These are phyloP conservation scores for Gambusia yucatana DNA, from an alignment of 2,797 vertebrate species.

Conservation along the genomic window DNA sequence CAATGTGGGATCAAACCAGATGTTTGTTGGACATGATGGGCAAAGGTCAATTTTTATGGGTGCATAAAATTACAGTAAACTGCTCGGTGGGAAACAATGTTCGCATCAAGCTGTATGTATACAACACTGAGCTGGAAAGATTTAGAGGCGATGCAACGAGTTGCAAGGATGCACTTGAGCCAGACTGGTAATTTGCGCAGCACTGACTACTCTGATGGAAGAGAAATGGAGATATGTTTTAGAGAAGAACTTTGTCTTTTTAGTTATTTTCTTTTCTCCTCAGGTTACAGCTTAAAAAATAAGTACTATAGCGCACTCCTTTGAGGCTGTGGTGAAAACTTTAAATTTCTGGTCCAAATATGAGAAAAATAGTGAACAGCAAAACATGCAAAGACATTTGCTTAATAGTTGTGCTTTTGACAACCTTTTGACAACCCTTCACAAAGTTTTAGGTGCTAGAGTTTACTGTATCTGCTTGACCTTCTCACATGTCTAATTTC, in stretches of 20 bases:
- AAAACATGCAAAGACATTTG: neutral
- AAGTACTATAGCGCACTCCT: neutral
- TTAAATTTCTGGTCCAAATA: neutral
- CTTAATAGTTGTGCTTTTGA: constrained; percentile 41
- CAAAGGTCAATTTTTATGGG: too few species aligned
- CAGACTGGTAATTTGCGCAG: too few species aligned
- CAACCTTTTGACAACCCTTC: constrained; percentile 25
- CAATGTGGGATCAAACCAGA: too few species aligned
- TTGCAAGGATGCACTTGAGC: too few species aligned
- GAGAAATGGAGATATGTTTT: neutral
- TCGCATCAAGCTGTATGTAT: too few species aligned
- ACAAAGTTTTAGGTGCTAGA: constrained; percentile 22
- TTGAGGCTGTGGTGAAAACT: neutral
- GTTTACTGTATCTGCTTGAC: constrained; percentile 45
- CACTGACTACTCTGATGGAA: too few species aligned
- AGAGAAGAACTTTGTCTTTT: neutral
- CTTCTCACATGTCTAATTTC: constrained; percentile 32
- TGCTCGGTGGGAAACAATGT: too few species aligned
- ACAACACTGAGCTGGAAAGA: too few species aligned
- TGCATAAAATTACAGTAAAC: too few species aligned
- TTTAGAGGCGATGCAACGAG: too few species aligned
- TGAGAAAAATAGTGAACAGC: neutral
- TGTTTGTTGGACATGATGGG: too few species aligned
- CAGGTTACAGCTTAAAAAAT: neutral
- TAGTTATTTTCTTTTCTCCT: neutral